Evolutionary conservation across 2,113 vertebrate genomes (phyloP).

Genomic region (Carassius carassius): DNA sequence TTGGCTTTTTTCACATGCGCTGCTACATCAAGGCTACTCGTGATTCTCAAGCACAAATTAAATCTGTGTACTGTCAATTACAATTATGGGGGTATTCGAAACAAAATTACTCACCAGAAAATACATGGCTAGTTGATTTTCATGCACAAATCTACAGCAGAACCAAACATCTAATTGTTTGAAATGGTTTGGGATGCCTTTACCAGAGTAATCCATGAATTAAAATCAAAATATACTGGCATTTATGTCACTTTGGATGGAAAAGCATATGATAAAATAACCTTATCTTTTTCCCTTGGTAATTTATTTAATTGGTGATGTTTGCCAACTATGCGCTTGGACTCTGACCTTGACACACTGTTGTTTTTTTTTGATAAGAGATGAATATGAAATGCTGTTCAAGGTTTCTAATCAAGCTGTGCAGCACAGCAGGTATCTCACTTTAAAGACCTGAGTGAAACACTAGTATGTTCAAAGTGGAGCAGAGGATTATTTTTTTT

Average conservation of each 20-base stretch:
- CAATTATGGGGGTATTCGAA: background rate
- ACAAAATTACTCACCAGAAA: too few relatives aligned
- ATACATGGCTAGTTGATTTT: too few relatives aligned
- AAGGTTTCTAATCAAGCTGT: conserved; percentile 37
- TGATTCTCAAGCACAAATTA: conserved; percentile 19
- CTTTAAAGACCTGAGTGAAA: conserved; percentile 16
- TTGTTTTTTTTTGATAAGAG: background rate
- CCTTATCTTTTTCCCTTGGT: too few relatives aligned
- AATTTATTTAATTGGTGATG: too few relatives aligned
- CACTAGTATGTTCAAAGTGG: conserved; percentile 26
- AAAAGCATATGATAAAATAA: too few relatives aligned
- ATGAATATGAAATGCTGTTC: conserved; percentile 3
- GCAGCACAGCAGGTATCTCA: conserved; percentile 21
- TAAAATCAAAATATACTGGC: too few relatives aligned
- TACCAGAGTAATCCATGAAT: background rate
- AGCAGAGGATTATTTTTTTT: too few relatives aligned
- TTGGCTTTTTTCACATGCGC: conserved; percentile 26
- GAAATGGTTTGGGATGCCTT: background rate
- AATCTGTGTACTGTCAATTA: background rate
- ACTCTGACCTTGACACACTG: background rate
- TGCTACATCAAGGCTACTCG: conserved; percentile 9
- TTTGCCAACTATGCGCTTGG: too few relatives aligned
- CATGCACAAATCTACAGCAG: background rate
- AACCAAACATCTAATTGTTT: too few relatives aligned
- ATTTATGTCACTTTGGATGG: too few relatives aligned